Evolutionary conservation across 2,113 vertebrate species (phyloP).

Genomic region (Tetraodon nigroviridis): DNA sequence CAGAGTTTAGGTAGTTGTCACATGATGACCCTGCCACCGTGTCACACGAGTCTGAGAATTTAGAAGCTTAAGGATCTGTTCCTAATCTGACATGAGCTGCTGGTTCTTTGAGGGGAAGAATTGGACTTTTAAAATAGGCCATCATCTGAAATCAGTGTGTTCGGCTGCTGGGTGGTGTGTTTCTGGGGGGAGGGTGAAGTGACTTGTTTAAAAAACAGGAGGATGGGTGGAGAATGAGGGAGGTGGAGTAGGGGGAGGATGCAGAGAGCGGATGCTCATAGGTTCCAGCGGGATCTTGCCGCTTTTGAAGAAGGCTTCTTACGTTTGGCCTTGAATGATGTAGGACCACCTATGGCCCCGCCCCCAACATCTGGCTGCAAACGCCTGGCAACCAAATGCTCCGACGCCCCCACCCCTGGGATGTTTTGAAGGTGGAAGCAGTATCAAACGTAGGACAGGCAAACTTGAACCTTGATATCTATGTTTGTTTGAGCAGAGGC

Average conservation of each 20-base stretch:
- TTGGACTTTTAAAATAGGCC: slow-evolving; percentile 4
- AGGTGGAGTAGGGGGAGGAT: slow-evolving; percentile 67
- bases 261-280: slow-evolving; percentile 50
- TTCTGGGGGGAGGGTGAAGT: neutral
- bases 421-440: rapidly evolving
- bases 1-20: slow-evolving; percentile 31
- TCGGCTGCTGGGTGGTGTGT: neutral
- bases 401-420: neutral
- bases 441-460: neutral
- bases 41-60: slow-evolving; percentile 33
- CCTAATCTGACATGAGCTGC: neutral
- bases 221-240: slow-evolving; percentile 27
- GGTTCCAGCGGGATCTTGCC: slow-evolving; percentile 48
- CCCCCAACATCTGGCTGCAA: neutral
- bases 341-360: slow-evolving; percentile 4
- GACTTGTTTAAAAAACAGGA: neutral
- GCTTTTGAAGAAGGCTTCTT: slow-evolving; percentile 46
- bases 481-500: slow-evolving; percentile 8
- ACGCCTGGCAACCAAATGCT: neutral
- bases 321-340: slow-evolving; percentile 27
- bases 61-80: neutral
- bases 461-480: slow-evolving; percentile 12
- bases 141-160: neutral
- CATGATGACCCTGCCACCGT: slow-evolving; percentile 28
- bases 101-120: no score